Evolutionary conservation across 2,888 invertebrate species (phyloP), one percentile per base, ranked within the genome.

Genomic region (Coleophora flavipennella): DNA sequence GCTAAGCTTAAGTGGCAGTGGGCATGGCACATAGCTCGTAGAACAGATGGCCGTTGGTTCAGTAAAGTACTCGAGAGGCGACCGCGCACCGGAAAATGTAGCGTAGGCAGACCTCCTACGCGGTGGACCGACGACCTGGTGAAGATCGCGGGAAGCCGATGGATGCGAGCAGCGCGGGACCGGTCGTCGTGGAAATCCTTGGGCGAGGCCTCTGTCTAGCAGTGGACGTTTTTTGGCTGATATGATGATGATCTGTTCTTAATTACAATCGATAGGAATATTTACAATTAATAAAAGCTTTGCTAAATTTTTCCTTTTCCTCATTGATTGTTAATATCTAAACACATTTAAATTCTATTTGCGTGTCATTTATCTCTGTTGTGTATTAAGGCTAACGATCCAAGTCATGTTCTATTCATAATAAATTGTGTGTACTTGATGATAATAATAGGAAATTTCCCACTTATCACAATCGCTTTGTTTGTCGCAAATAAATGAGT

Each of bases 401-500:
- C 45, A 40, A 50, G 61, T 67, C 63, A 56, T 69, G 57, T 62
- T 53, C 50, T 47, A 53, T 50, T 51, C 55, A 60, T 51, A 51
- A 20, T 6, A 20, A 20, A 59, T 63, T 62, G 64, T 62, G 61
- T 57, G 66, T 52, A 69, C 60, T 66, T 51, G 55, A 56, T 55
- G 51, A 53, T 66, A 71, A 69, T 72, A 63, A 68, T 69, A 67
- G 83, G 81, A 83, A 83, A 72, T 73, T 83, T 83, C 83, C 83
- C 73, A 78, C 67, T 65, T 65, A 67, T 70, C 66, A n/a, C n/a
- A 62, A 57, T 59, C 53, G 51, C 60, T 62, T 66, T 64, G 55
- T 53, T 52, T 50, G 41, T 52, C 51, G 51, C 59, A 52, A 55
- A 49, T 51, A 49, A 47, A 49, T 43, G 31, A 45, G 36, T 50